A percentile compares a stretch with the other conserved stretches of the same genome.
These are phyloP conservation scores for Chiridota heheva DNA, from an alignment of 35 echinoderm and acorn worm genomes.

Conservation along the genomic window DNA sequence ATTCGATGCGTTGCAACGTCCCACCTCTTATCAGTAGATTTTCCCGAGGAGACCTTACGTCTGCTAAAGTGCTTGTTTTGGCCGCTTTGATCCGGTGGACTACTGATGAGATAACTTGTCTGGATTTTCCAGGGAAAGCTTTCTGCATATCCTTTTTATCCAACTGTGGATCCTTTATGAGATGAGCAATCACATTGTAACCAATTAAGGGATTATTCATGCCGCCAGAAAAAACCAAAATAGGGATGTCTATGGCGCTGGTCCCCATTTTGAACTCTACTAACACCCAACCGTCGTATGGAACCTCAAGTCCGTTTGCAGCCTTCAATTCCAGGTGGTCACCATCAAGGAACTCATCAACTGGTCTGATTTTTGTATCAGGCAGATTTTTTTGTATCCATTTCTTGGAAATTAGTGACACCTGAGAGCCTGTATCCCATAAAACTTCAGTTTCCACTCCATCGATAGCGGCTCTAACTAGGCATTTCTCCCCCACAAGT, in stretches of 20 bases:
- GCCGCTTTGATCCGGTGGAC: no score
- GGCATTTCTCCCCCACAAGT: background rate
- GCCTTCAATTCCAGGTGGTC: conserved; percentile 32
- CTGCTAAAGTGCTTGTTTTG: no score
- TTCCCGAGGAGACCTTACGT: no score
- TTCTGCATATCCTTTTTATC: no score
- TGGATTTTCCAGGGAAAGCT: no score
- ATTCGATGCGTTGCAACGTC: no score
- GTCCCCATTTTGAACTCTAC: background rate
- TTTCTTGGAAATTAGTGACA: no score
- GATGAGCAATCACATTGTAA: conserved; percentile 3
- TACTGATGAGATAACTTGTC: no score
- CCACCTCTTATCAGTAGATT: no score
- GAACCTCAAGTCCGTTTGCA: conserved; percentile 20
- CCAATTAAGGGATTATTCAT: background rate
- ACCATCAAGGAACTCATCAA: conserved; percentile 13
- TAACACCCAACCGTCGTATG: conserved; percentile 32
- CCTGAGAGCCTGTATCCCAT: no score
- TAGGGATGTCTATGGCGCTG: background rate
- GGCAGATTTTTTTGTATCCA: background rate
- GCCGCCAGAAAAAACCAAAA: background rate
- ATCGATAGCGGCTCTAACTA: background rate
- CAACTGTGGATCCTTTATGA: background rate
- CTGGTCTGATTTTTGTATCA: background rate
- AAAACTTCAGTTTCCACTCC: no score